Evolutionary conservation across 53 echinoderm and acorn worm species (phyloP).

Genomic region (Paracentrotus lividus): DNA sequence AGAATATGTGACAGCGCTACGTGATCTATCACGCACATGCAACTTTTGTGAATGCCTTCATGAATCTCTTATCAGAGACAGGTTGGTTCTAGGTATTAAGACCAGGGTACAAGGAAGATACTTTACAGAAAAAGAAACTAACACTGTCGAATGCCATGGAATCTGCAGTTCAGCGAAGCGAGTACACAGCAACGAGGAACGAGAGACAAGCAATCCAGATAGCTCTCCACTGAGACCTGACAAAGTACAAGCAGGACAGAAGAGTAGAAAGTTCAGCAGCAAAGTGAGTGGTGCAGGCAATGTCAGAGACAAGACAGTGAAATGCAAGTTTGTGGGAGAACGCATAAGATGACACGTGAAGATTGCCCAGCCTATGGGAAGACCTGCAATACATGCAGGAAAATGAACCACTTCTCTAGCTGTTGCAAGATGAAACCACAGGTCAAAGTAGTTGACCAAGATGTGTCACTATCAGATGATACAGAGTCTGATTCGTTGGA

Average conservation of each 20-base stretch:
- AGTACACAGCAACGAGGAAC: not conserved
- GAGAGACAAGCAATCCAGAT: constrained; percentile 23
- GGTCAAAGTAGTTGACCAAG: not conserved
- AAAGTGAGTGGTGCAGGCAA: not conserved
- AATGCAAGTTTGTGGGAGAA: constrained; percentile 66
- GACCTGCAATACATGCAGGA: constrained; percentile 46
- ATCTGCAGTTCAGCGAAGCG: constrained; percentile 52
- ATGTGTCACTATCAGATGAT: not conserved
- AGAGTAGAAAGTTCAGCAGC: not conserved
- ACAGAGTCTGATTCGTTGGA: constrained; percentile 4
- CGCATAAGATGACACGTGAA: constrained; percentile 46
- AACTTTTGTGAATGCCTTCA: constrained; percentile 64
- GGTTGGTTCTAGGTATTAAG: constrained; percentile 44
- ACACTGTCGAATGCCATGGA: not conserved
- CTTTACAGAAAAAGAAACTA: constrained; percentile 52
- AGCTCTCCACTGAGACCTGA: not conserved
- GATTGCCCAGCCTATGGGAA: constrained; percentile 53
- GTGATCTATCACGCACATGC: constrained; percentile 21
- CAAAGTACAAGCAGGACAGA: not conserved
- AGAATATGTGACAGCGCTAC: constrained; percentile 16
- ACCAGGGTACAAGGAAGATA: constrained; percentile 22
- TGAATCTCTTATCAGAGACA: constrained; percentile 53
- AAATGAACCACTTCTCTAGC: constrained; percentile 59
- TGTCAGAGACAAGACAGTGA: too few species aligned
- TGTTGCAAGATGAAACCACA: not conserved